Percentiles rank a stretch among this genome's conserved stretches.
These are phyloP conservation scores for Malurus splendens DNA, from an alignment of 2,797 vertebrate species.

Conservation along the genomic window DNA sequence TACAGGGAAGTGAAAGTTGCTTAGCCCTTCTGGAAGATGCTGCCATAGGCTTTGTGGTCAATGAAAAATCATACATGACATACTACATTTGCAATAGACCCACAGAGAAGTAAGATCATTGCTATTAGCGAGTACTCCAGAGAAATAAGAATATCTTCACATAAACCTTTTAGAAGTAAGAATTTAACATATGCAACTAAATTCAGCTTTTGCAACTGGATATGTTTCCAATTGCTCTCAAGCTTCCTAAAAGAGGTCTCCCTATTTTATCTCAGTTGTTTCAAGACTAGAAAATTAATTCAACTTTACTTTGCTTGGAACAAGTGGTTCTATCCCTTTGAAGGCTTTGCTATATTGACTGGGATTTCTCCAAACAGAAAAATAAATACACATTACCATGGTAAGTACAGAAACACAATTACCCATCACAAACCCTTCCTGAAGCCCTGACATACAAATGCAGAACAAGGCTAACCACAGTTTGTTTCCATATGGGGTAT, in stretches of 20 bases:
- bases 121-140: background rate
- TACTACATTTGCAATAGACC: accelerated
- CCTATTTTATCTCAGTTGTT: background rate
- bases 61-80: background rate
- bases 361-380: background rate
- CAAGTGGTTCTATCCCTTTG: background rate
- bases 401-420: background rate
- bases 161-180: background rate
- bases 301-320: background rate
- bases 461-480: background rate
- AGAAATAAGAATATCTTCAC: background rate
- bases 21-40: background rate
- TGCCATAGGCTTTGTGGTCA: background rate
- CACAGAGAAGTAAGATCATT: background rate
- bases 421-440: background rate
- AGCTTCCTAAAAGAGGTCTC: background rate
- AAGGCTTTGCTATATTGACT: background rate
- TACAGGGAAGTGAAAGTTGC: background rate
- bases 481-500: background rate
- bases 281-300: background rate
- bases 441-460: background rate
- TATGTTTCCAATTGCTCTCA: background rate
- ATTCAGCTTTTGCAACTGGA: background rate
- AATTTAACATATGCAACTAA: background rate
- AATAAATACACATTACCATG: background rate